Percentiles rank a stretch among this genome's conserved stretches.
Conservation (phyloP, 2,888 invertebrate genomes). For the Pheosia gnoma region DNA sequence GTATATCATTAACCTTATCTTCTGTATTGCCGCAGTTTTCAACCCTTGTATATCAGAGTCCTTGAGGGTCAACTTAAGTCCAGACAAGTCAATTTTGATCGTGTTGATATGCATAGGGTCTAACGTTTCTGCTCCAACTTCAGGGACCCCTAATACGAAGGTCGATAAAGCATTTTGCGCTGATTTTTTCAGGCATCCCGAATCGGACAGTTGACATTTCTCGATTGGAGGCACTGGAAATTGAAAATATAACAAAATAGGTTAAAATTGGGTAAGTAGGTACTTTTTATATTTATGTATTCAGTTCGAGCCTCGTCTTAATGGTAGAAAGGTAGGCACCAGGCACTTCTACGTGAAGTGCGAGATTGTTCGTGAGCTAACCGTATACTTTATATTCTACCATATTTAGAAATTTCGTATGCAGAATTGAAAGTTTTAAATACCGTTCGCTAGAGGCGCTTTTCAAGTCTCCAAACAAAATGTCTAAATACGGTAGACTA, state of each 20-base stretch:
- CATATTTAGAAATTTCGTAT: no score
- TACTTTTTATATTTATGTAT: no score
- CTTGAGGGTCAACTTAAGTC: slow-evolving; percentile 54
- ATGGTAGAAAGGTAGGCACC: no score
- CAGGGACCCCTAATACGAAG: slow-evolving; percentile 56
- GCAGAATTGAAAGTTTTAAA: no score
- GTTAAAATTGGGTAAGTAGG: not conserved
- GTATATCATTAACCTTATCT: slow-evolving; percentile 45
- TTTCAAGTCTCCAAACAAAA: no score
- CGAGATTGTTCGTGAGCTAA: no score
- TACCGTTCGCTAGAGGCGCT: no score
- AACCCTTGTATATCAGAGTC: slow-evolving; percentile 54
- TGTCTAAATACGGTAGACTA: no score
- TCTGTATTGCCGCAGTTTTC: slow-evolving; percentile 49
- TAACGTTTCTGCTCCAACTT: slow-evolving; percentile 51
- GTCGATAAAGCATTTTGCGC: slow-evolving; percentile 45
- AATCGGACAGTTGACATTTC: slow-evolving; percentile 57
- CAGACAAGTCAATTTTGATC: slow-evolving; percentile 60
- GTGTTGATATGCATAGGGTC: slow-evolving; percentile 58
- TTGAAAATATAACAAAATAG: no score
- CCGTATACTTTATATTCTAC: no score
- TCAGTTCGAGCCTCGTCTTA: no score
- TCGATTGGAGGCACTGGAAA: slow-evolving; percentile 55
- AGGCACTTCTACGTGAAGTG: no score
- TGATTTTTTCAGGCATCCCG: slow-evolving; percentile 47